Percentiles rank a stretch among this genome's conserved stretches.
Evolutionary conservation across 2,113 vertebrate genomes (phyloP).

Genomic region (Aphyosemion australe): DNA sequence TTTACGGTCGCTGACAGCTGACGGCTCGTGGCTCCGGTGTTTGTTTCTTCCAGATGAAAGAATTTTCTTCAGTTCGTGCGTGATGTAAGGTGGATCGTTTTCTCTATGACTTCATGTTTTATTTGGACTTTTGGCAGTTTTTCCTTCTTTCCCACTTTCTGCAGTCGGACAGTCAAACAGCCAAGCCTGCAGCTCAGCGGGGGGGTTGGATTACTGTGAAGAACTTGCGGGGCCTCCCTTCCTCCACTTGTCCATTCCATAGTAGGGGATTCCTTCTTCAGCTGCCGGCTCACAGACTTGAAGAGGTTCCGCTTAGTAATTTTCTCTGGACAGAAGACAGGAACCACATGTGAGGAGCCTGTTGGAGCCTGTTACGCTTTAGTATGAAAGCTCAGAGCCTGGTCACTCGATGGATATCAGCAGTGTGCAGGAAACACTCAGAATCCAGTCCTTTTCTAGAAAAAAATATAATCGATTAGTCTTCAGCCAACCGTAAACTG

Average conservation of each 20-base stretch:
- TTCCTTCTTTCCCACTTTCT: too few relatives aligned
- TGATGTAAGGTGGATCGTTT: too few relatives aligned
- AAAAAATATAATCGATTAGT: constrained; percentile 27
- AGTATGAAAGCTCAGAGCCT: constrained; percentile 4
- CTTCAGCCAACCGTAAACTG: constrained; percentile 30
- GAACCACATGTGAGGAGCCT: constrained; percentile 44
- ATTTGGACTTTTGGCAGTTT: too few relatives aligned
- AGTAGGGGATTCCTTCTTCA: constrained; percentile 46
- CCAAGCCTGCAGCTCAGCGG: constrained; percentile 47
- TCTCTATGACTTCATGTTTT: too few relatives aligned
- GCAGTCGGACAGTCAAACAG: constrained; percentile 18
- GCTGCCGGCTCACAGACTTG: constrained; percentile 19
- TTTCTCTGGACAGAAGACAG: constrained; percentile 36
- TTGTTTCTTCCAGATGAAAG: constrained; percentile 16
- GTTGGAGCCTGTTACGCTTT: constrained; percentile 24
- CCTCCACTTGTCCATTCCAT: background rate
- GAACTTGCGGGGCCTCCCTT: constrained; percentile 14
- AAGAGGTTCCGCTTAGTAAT: constrained; percentile 50
- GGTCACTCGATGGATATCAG: background rate
- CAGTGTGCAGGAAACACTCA: background rate
- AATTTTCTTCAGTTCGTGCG: constrained; percentile 10
- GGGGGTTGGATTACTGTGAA: constrained; percentile 50
- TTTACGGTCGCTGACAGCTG: constrained; percentile 24
- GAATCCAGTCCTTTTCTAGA: background rate
- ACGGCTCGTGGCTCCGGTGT: constrained; percentile 2